Evolutionary conservation across 92 coral and sea anemone species (phyloP).

Genomic region (Heliopora coerulea): DNA sequence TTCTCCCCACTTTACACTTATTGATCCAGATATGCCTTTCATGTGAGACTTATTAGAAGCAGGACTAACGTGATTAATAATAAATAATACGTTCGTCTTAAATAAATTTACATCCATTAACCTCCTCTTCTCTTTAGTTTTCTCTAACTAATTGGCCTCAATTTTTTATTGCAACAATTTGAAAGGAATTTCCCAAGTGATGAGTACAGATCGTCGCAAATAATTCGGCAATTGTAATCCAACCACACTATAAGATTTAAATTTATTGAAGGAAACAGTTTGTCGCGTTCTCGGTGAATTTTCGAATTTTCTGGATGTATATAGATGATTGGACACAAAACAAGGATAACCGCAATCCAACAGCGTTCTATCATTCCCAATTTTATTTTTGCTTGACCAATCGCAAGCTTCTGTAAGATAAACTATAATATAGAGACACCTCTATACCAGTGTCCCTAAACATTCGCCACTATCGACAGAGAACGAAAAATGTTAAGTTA

Average conservation of each 20-base stretch:
- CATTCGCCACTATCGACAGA: background rate
- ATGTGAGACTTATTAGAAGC: background rate
- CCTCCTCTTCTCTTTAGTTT: background rate
- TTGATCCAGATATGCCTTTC: too few species aligned
- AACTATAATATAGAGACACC: too few species aligned
- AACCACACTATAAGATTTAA: background rate
- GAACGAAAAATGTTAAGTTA: background rate
- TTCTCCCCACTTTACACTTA: too few species aligned
- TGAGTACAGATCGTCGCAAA: too few species aligned
- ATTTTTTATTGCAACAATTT: background rate
- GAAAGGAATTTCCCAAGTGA: background rate
- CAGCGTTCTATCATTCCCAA: background rate
- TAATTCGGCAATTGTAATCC: too few species aligned
- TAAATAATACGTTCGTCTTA: constrained; percentile 2
- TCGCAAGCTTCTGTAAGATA: background rate
- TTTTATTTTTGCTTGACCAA: constrained; percentile 3
- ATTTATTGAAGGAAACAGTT: background rate
- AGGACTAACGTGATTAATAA: constrained; percentile 12
- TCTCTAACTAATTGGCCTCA: background rate
- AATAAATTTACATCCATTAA: background rate
- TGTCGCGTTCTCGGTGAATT: background rate
- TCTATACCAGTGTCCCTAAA: background rate
- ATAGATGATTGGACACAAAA: constrained; percentile 13
- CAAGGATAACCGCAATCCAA: constrained; percentile 14
- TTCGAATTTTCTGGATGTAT: background rate